These are phyloP conservation scores for Drosophila borborema DNA, from an alignment of 2,888 invertebrate species.

Conservation along the genomic window DNA sequence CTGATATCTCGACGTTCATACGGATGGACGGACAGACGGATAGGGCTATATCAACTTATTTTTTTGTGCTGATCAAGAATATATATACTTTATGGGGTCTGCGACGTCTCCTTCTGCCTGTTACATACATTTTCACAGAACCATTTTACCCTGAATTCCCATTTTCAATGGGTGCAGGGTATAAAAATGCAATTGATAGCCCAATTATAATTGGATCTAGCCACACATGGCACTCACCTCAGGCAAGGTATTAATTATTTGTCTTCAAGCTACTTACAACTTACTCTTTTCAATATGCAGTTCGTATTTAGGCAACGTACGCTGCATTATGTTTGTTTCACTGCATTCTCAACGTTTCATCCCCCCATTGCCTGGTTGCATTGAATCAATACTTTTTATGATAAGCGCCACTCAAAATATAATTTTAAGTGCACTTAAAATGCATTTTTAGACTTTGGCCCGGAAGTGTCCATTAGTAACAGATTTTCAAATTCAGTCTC, in stretches of 20 bases:
- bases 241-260: neutral
- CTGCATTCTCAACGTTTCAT: neutral
- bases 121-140: too few species aligned
- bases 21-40: too few species aligned
- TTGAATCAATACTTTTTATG: conserved; percentile 8
- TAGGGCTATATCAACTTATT: too few species aligned
- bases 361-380: neutral
- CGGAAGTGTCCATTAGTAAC: conserved; percentile 1
- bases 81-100: too few species aligned
- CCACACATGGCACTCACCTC: neutral
- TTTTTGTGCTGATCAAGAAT: too few species aligned
- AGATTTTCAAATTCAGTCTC: neutral
- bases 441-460: neutral
- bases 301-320: neutral
- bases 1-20: too few species aligned
- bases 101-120: too few species aligned
- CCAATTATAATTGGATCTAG: neutral
- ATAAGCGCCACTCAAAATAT: neutral
- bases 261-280: neutral
- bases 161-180: too few species aligned
- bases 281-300: neutral
- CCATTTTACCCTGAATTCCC: too few species aligned
- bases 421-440: conserved; percentile 22
- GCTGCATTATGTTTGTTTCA: neutral
- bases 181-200: conserved; percentile 10